These are phyloP conservation scores for Sorex araneus DNA, from an alignment of 2,113 vertebrate species.

Conservation along the genomic window DNA sequence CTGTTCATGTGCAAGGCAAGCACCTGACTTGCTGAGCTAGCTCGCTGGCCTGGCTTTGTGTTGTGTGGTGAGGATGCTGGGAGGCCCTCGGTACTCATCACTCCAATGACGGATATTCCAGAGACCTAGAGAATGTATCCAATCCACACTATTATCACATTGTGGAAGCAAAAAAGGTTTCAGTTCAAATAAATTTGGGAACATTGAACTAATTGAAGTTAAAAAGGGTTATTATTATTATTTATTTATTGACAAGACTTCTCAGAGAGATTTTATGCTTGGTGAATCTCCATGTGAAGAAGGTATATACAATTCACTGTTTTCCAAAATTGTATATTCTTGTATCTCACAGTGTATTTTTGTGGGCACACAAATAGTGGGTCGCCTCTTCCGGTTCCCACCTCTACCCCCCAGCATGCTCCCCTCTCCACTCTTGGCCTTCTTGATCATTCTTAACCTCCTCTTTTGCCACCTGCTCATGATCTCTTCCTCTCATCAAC, in stretches of 20 bases:
- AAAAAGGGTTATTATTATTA: not conserved
- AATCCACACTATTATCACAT: not conserved
- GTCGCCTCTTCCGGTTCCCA: accelerated
- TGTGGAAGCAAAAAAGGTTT: not conserved
- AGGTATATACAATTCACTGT: not conserved
- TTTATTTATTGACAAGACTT: not conserved
- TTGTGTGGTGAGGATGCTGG: not conserved
- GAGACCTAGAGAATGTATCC: not conserved
- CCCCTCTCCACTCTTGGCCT: accelerated
- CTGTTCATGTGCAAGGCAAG: no score
- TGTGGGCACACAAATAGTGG: not conserved
- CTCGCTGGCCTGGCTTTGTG: no score
- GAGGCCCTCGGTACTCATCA: not conserved
- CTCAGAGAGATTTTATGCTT: not conserved
- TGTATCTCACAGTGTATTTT: not conserved
- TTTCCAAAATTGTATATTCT: not conserved
- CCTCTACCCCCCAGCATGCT: not conserved
- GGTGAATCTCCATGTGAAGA: not conserved
- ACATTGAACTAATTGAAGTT: not conserved
- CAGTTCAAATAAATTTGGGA: not conserved
- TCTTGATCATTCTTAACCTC: not conserved
- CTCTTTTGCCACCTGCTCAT: not conserved
- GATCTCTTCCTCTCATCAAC: not conserved
- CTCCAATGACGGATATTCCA: not conserved
- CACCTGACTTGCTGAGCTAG: no score